Evolutionary conservation across 64 coral and sea anemone genomes (phyloP), one percentile per base, ranked within the genome.

Genomic region (Porites lutea): DNA sequence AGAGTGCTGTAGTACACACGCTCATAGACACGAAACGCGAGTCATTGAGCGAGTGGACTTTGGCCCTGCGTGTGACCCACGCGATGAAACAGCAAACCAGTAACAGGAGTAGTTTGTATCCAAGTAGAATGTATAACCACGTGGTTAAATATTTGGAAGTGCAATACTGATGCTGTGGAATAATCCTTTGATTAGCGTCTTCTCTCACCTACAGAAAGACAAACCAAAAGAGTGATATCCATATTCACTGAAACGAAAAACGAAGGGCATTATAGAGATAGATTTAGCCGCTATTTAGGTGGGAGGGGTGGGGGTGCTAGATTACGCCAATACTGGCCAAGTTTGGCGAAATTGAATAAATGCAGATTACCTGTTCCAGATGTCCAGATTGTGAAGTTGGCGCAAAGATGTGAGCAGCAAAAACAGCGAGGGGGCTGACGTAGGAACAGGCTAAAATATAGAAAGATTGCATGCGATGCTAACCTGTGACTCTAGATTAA

Each of bases 11-110:
- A 37, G 8, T 88, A 63, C 73, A 95, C 14, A 95, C 52, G 23
- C 82, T 49, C 59, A 65, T 79, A 22, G 83, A 59, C 11, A 95
- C 73, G n/a, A 78, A 76, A 55, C 68, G 74, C 8, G 89, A 87
- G 65, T 95, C 94, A 79, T 92, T 87, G 5, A 95, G 70, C 16
- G 86, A 64, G 57, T 71, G 88, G 77, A 74, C 78, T 69, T 82
- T 95, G 21, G 60, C 83, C 67, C 63, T 66, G 37, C 89, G 77
- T 60, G 94, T 92, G 52, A 87, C 74, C 89, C 89, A 91, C 8
- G 94, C 89, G 52, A 95, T 63, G 65, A 95, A 95, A 22, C 94
- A 95, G 45, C 89, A 89, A 64, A 91, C 68, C 66, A 95, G 64
- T n/a, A 95, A 69, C 13, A 88, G 2, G 53, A 88, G 59, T 13